Evolutionary conservation across 2,797 vertebrate species (phyloP).

Genomic region (Ctenosaura bakeri): DNA sequence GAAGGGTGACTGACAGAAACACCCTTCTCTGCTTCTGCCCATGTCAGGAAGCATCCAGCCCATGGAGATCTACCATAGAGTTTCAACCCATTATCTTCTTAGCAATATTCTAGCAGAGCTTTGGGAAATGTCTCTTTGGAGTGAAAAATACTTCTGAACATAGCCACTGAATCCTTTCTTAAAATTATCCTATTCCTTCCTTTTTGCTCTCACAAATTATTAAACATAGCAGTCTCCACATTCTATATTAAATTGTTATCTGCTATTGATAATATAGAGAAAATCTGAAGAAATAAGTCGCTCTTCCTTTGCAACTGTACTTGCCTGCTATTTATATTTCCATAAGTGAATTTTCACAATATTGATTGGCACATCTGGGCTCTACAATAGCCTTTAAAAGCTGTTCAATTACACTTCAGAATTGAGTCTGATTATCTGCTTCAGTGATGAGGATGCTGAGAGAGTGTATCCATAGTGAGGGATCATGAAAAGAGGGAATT

Average conservation of each 20-base stretch:
- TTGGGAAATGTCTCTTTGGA: slow-evolving; percentile 65
- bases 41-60: background rate
- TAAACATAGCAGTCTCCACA: slow-evolving; percentile 6
- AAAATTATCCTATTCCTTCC: slow-evolving; percentile 31
- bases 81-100: slow-evolving; percentile 63
- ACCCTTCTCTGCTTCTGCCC: background rate
- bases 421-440: slow-evolving; percentile 48
- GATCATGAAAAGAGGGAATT: background rate
- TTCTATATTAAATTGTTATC: slow-evolving; percentile 50
- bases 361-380: slow-evolving; percentile 45
- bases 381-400: slow-evolving; percentile 43
- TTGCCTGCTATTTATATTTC: slow-evolving; percentile 29
- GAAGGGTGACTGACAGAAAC: background rate
- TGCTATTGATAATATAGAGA: background rate
- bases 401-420: slow-evolving; percentile 35
- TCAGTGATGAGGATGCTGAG: slow-evolving; percentile 31
- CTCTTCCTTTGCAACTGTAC: slow-evolving; percentile 22
- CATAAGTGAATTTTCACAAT: slow-evolving; percentile 53
- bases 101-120: slow-evolving; percentile 76
- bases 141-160: slow-evolving; percentile 69
- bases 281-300: slow-evolving; percentile 43
- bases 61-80: background rate
- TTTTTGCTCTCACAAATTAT: slow-evolving; percentile 31
- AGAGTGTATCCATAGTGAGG: background rate
- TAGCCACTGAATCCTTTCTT: slow-evolving; percentile 40